Evolutionary conservation across 2,888 invertebrate species (phyloP), one percentile per base, ranked within the genome.

Genomic region (Chymomyza caudatula): DNA sequence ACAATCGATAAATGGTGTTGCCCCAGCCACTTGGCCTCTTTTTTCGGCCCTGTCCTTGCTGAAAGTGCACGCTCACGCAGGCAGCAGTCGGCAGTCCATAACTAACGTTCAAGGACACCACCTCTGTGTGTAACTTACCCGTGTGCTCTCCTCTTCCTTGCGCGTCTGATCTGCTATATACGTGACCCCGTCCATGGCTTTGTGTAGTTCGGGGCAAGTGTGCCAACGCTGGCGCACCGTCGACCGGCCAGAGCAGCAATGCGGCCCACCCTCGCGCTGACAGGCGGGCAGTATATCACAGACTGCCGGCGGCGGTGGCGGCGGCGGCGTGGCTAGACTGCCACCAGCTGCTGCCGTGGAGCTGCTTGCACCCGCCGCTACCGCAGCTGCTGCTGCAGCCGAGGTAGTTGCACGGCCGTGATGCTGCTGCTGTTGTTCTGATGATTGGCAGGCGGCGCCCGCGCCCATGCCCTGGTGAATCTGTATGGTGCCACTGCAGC

Each of bases 111-210:
- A 53, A 37, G 42, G 23, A 51, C 17, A 17, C 42, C 8, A 8
- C 4, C 15, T 3, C 54, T 42, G 23, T 57, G 55, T 3, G 11
- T n/a, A 54, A 90, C 92, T 92, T 90, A 97, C 97, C 93, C 96
- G 93, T 61, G 96, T 96, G 66, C 96, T 96, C 89, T 97, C 97
- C 91, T 97, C 96, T 91, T 97, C 97, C 88, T 96, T 94, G 87
- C 96, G 94, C 64, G 96, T 97, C 90, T 97, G 97, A 91, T 97
- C 97, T 57, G 97, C 97, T 87, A 97, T 97, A 90, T 96, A 97
- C 87, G 95, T 94, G 77, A 97, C 96, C 74, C 97, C 97, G 90
- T 97, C 96, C 90, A 97, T 96, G 85, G 97, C 97, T 91, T 96
- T 96, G 91, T 96, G 95, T 77, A 97, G 93, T 91, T 97, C 97